phyloP scores from a whole-genome alignment of 2,113 vertebrate species.

The Mesoclemmys tuberculata region DNA sequence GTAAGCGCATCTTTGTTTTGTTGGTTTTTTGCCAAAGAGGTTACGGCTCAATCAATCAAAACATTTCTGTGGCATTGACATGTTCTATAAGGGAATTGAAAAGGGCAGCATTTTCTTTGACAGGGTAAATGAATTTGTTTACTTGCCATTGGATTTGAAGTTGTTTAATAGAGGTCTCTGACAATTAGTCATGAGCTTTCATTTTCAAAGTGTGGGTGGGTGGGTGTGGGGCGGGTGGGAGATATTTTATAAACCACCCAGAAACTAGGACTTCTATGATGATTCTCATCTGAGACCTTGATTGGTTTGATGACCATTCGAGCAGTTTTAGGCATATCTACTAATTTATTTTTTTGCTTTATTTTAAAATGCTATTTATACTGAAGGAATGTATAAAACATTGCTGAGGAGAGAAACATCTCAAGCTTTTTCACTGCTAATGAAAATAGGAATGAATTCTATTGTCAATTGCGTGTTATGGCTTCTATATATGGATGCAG shows the following conservation, averaged over 20 bases:
- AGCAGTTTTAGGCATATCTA: not conserved
- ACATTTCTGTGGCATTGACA: slow-evolving; percentile 45
- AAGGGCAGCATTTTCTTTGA: slow-evolving; percentile 64
- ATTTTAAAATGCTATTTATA: not conserved
- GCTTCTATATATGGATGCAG: not conserved
- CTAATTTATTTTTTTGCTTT: not conserved
- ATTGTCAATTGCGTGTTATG: not conserved
- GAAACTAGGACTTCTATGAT: not conserved
- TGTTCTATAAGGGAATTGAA: slow-evolving; percentile 60
- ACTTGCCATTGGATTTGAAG: slow-evolving; percentile 39
- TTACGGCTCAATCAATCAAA: slow-evolving; percentile 29
- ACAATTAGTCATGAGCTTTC: not conserved
- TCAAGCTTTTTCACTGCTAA: not conserved
- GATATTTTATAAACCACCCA: not conserved
- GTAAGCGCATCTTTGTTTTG: slow-evolving; percentile 23
- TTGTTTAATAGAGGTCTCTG: not conserved
- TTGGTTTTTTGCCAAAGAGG: slow-evolving; percentile 1
- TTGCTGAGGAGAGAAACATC: not conserved
- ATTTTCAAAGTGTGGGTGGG: not conserved
- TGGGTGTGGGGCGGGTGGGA: not conserved
- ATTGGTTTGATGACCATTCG: not conserved
- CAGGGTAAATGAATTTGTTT: slow-evolving; percentile 38
- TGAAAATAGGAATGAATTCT: not conserved
- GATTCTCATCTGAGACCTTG: not conserved
- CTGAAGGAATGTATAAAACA: not conserved